Evolutionary conservation across 2,888 invertebrate species (phyloP), one percentile per base, ranked within the genome.

Genomic region (Hyalella azteca): DNA sequence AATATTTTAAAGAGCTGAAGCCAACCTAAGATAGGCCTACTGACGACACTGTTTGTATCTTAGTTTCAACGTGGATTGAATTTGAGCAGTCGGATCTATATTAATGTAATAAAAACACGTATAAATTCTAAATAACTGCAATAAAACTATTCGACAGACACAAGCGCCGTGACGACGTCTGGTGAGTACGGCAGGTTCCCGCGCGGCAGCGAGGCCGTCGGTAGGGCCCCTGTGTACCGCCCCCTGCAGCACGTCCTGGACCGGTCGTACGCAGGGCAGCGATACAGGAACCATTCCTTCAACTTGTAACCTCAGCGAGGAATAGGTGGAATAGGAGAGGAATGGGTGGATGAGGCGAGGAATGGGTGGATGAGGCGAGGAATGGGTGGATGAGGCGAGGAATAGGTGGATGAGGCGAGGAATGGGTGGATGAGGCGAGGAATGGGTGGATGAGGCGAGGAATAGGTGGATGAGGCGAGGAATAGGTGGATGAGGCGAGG

Each of bases 181-280:
- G 29, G 66, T 29, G 66, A 66, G 36, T 66, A 66, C 66, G 66
- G 66, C 66, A 66, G 36, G 36, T 66, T 66, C 13, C 32, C 66
- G 2, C n/a, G 66, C 19, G 36, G 19, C 1, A 29, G 29, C 5
- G 7, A 29, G 26, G 26, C 29, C 54, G 3, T 29, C 13, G 26
- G 1, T 54, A 29, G 26, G 1, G 26, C 22, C 26, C 26, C 26
- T 22, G 54, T 54, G 26, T 54, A 54, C 26, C 29, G 54, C 26
- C 54, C 54, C 13, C 2, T 54, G 26, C 54, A 54, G 54, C 22
- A 29, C 9, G 26, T 29, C 54, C 22, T 22, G 26, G 29, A 26
- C 54, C 15, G 26, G 26, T 29, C 54, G 3, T 29, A 54, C 7
- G 54, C 29, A n/a, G n/a, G n/a, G n/a, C n/a, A n/a, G 54, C 22